Conservation (phyloP, 2,113 vertebrate species). For the Hirundichthys speculiger region DNA sequence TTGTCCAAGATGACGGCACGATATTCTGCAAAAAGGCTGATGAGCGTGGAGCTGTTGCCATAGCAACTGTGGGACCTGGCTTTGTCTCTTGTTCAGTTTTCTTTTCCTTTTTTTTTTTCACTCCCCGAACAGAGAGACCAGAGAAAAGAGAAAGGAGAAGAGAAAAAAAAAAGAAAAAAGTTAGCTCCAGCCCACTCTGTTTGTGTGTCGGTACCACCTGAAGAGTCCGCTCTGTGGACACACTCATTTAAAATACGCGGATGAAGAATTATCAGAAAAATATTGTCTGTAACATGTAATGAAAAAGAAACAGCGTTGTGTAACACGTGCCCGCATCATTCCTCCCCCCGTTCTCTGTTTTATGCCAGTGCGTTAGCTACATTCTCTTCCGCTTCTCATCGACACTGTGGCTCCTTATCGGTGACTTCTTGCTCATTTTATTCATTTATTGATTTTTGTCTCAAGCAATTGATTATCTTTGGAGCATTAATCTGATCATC, state of each 20-base stretch:
- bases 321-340: constrained; percentile 57
- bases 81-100: constrained; percentile 52
- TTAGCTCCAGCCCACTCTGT: constrained; percentile 15
- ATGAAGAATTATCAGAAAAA: background rate
- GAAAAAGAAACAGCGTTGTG: constrained; percentile 58
- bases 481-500: background rate
- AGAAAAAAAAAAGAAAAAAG: background rate
- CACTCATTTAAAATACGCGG: constrained; percentile 14
- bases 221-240: constrained; percentile 11
- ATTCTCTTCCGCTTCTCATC: background rate
- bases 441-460: constrained; percentile 4
- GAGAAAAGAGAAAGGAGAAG: background rate
- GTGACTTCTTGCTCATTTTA: constrained; percentile 1
- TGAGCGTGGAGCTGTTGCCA: constrained; percentile 66
- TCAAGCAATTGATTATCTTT: constrained; percentile 13
- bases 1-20: constrained; percentile 55
- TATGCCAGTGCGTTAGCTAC: background rate
- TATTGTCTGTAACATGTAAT: constrained; percentile 33
- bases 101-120: constrained; percentile 25
- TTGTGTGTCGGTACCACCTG: constrained; percentile 25
- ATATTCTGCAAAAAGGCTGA: constrained; percentile 58
- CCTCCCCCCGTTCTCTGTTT: constrained; percentile 44
- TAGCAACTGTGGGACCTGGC: constrained; percentile 71
- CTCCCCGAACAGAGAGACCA: background rate
- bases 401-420: background rate